Conservation (phyloP, 2,113 vertebrate genomes). For the Engystomops pustulosus region DNA sequence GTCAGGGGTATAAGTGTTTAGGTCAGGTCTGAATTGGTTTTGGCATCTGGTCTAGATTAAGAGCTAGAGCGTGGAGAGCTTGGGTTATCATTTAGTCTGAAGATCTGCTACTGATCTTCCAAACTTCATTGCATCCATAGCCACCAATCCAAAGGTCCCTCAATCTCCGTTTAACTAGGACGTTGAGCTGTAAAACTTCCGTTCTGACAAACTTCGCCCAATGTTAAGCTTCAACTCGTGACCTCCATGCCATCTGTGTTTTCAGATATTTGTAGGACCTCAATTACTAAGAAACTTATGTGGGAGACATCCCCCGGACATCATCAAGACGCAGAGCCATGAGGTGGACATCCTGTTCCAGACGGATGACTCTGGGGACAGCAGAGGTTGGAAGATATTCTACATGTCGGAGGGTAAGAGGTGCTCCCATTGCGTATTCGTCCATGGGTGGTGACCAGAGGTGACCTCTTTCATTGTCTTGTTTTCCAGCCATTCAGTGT, state of each 20-base stretch:
- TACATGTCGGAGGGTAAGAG: conserved; percentile 75
- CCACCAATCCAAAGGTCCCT: too few species aligned
- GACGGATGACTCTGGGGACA: conserved; percentile 77
- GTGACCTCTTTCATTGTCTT: neutral
- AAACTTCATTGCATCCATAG: too few species aligned
- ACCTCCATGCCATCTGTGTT: neutral
- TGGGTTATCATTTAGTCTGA: too few species aligned
- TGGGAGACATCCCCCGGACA: conserved; percentile 68
- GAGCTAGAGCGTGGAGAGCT: too few species aligned
- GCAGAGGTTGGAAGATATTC: conserved; percentile 77
- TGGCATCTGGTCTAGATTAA: too few species aligned
- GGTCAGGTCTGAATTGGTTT: neutral
- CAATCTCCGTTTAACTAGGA: too few species aligned
- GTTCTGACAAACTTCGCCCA: too few species aligned
- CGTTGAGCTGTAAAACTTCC: too few species aligned
- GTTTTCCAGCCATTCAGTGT: conserved; percentile 71
- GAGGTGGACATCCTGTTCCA: conserved; percentile 76
- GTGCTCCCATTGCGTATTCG: neutral
- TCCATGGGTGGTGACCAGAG: too few species aligned
- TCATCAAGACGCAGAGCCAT: conserved; percentile 73
- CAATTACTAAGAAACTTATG: conserved; percentile 71
- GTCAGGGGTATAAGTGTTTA: too few species aligned
- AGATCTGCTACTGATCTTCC: too few species aligned
- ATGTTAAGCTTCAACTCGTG: too few species aligned
- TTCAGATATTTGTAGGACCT: conserved; percentile 71